Base-by-base conservation (phyloP, 1,140 invertebrate genomes). In the Microplitis demolitor region DNA sequence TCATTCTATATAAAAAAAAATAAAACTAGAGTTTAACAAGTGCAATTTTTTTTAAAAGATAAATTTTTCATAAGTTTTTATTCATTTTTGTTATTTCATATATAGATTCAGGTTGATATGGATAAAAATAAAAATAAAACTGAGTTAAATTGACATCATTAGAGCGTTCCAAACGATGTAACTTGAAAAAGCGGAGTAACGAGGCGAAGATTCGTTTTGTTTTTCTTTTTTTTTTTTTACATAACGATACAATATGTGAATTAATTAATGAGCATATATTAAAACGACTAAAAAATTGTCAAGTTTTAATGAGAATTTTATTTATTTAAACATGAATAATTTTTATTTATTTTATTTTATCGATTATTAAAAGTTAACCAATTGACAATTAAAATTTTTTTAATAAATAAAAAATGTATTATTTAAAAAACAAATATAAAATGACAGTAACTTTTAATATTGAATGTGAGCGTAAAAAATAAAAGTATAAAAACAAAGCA, bases 81-180 rank as follows among this genome's bases (percentile, higher is more conserved):
- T 54, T 9, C 4, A 14, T 14, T 54, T 54, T 54, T 16, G 8
- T 54, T 60, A 4, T 37, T 34, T 35, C 34, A 8, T 62, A 33
- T 37, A 24, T 37, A 39, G 54, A 16, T 16, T 58, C 24, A 31
- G 14, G 16, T 58, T 58, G 56, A 31, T 6, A 9, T 3, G 24
- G 24, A 58, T 24, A 33, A 58, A 24, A 51, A 64, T n/a, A 66
- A 37, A 31, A 34, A 61, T 24, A 24, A 33, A 33, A 0, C 13
- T 6, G 6, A 33, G 33, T 24, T 66, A 50, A 66, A 66, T 66
- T 66, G 50, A 50, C 37, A 50, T 66, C 63, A 39, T 66, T 66
- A 66, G 63, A 66, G 63, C 5, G n/a, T 45, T 50, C 45, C 16
- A 50, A 66, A 66, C 45, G 63, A 66, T 50, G 63, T 66, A 66